Percentiles rank a stretch among this genome's conserved stretches.
phyloP scores from a whole-genome alignment of 1,140 invertebrate species.

The Lethrus apterus region DNA sequence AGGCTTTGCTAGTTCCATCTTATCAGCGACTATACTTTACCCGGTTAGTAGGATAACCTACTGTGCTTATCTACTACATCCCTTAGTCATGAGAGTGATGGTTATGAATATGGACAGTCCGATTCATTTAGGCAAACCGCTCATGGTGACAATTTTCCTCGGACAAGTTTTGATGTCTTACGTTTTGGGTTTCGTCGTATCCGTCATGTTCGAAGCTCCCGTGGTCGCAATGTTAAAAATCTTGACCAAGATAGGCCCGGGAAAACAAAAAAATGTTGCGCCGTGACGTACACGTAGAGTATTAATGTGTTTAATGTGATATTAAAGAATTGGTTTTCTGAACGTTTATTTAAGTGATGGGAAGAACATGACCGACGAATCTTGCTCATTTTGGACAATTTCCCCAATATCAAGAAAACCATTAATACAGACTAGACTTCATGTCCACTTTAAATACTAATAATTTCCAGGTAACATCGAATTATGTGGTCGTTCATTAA shows the following conservation, averaged over 20 bases:
- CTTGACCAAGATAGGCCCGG: constrained; percentile 50
- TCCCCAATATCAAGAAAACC: background rate
- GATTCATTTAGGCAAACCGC: constrained; percentile 66
- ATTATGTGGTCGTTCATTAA: too few relatives aligned
- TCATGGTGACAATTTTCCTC: constrained; percentile 69
- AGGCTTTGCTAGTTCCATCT: constrained; percentile 63
- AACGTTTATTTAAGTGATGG: background rate
- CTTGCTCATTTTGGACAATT: background rate
- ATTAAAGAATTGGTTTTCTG: too few relatives aligned
- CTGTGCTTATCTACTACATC: constrained; percentile 76
- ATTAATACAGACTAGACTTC: too few relatives aligned
- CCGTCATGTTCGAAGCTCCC: constrained; percentile 73
- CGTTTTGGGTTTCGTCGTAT: constrained; percentile 67
- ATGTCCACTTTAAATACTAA: too few relatives aligned
- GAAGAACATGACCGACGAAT: background rate
- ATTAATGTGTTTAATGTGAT: background rate
- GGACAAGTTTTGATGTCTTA: constrained; percentile 71
- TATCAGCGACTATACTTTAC: constrained; percentile 70
- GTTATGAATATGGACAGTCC: constrained; percentile 71
- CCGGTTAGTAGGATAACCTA: constrained; percentile 79
- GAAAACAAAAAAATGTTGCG: constrained; percentile 49
- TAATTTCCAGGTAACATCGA: too few relatives aligned
- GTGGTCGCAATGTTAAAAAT: constrained; percentile 80
- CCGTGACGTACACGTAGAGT: too few relatives aligned
- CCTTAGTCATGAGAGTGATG: constrained; percentile 66